Base-by-base conservation (phyloP, 2,797 vertebrate species). In the Sebastiscus tertius region DNA sequence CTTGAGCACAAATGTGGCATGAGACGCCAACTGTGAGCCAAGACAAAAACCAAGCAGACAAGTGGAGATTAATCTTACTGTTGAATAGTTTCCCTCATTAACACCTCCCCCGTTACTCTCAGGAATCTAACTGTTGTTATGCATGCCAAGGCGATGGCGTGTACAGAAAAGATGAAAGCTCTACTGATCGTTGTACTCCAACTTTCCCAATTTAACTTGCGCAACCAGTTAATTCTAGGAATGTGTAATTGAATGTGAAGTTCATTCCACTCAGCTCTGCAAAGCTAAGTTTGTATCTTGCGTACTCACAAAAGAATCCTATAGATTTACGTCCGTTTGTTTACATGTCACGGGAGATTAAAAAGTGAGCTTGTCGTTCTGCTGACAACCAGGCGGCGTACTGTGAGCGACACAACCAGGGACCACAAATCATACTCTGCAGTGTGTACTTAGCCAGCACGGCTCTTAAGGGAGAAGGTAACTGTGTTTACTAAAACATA, bases 71-170 rank as follows among this genome's bases (percentile, higher is more conserved):
- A 89, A 94, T 93, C 90, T 92, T 89, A 85, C 70, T 75, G 83
- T 80, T 80, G 88, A 90, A 94, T 85, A 84, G 74, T 93, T 93
- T 92, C 88, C 81, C 92, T 93, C 91, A 93, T 92, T 93, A 90
- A 88, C 90, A 84, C 88, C 54, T 79, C 86, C 66, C 72, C 22
- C 54, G 54, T 78, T 13, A 6, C 42, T 63, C 83, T 29, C 77
- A 64, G 87, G 88, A 85, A 91, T 89, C 61, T 55, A 68, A 80
- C 74, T 71, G 90, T 81, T 87, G 91, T 79, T 67, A 39, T 69
- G 84, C 83, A 91, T 87, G 78, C 89, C 88, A 62, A 79, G 67
- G 69, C 24, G 24, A 66, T 88, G 82, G 84, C 62, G 65, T 85
- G 31, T 26, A 39, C 76, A 71, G 78, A 77, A 60, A 71, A 81